Conservation (phyloP, 1,140 invertebrate genomes). For the Aporrectodea caliginosa region DNA sequence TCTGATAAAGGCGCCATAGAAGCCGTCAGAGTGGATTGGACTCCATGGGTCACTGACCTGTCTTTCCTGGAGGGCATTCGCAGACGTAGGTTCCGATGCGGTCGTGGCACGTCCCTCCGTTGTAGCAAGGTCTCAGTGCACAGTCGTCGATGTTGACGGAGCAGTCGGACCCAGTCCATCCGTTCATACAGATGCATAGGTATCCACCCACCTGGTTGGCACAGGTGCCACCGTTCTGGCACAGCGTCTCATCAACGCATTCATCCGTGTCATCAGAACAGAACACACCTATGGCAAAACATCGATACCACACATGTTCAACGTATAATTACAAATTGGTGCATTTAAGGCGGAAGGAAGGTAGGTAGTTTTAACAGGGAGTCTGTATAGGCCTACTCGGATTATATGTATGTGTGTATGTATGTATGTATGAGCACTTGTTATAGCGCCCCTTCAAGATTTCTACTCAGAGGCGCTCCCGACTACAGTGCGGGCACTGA, state of each 20-base stretch:
- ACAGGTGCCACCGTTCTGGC: slow-evolving; percentile 90
- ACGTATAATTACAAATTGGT: background rate
- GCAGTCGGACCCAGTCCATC: slow-evolving; percentile 87
- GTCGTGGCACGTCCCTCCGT: slow-evolving; percentile 93
- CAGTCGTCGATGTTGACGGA: slow-evolving; percentile 74
- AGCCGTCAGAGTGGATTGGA: no score
- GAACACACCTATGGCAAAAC: slow-evolving; percentile 6
- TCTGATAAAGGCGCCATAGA: no score
- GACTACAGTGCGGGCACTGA: no score
- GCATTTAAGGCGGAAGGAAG: background rate
- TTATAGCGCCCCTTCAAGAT: no score
- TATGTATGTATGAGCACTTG: slow-evolving; percentile 3
- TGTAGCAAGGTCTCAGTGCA: slow-evolving; percentile 70
- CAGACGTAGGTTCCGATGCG: slow-evolving; percentile 93
- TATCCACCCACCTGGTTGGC: slow-evolving; percentile 77
- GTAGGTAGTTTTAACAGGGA: background rate
- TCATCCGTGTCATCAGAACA: slow-evolving; percentile 58
- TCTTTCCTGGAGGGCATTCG: slow-evolving; percentile 89
- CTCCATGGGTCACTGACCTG: slow-evolving; percentile 70
- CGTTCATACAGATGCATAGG: slow-evolving; percentile 88
- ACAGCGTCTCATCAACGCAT: slow-evolving; percentile 84
- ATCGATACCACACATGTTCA: background rate
- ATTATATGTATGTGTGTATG: background rate
- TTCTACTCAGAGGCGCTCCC: no score
- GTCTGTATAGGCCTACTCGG: no score